Conservation (phyloP, 2,113 vertebrate genomes). For the Galemys pyrenaicus region DNA sequence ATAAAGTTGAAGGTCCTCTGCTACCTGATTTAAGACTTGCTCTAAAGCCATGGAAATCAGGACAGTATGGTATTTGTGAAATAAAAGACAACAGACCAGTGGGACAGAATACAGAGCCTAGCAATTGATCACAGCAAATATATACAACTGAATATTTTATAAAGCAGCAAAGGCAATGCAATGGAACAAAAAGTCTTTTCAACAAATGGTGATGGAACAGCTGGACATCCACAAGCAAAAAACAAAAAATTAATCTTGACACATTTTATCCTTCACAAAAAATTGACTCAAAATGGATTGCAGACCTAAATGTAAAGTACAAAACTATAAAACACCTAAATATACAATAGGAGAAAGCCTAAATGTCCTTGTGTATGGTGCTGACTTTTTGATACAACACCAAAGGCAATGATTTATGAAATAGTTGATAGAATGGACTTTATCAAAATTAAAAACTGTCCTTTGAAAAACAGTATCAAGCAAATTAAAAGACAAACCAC, state of each 20-base stretch:
- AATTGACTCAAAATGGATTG: background rate
- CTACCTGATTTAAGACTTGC: background rate
- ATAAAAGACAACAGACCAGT: background rate
- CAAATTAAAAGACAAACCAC: background rate
- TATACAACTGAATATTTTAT: background rate
- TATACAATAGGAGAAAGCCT: background rate
- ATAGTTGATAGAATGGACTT: background rate
- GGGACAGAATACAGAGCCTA: background rate
- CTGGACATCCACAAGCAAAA: background rate
- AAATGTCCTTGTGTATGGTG: background rate
- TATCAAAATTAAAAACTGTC: background rate
- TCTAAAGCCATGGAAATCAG: background rate
- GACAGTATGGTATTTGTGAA: background rate
- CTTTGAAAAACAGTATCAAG: background rate
- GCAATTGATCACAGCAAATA: background rate
- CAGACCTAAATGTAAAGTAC: background rate
- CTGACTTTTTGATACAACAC: background rate
- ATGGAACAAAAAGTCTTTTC: background rate
- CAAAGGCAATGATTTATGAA: background rate
- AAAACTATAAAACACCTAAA: background rate
- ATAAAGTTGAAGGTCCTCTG: background rate
- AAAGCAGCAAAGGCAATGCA: background rate
- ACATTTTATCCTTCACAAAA: background rate
- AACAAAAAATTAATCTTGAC: background rate
- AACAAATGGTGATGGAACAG: background rate